phyloP scores from a whole-genome alignment of 2,888 invertebrate genomes.

The Pyrrhia umbra region DNA sequence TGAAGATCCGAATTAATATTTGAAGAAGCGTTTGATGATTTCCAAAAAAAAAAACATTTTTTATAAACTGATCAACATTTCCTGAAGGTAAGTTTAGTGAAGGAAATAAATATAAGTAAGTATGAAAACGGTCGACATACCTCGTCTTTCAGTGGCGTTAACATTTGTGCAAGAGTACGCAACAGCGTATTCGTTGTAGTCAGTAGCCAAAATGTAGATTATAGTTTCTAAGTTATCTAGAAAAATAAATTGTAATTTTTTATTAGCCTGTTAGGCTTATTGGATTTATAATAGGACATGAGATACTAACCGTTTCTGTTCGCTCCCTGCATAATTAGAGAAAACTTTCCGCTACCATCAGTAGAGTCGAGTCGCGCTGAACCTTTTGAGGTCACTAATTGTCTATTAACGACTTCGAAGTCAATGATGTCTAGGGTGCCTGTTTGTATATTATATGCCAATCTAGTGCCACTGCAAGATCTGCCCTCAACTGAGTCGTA shows the following conservation, averaged over 20 bases:
- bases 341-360: constrained; percentile 74
- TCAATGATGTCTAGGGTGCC: constrained; percentile 74
- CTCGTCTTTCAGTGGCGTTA: neutral
- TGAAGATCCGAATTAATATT: no score
- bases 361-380: constrained; percentile 69
- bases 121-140: constrained; percentile 10
- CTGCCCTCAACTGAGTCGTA: constrained; percentile 76
- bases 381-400: constrained; percentile 72
- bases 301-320: constrained; percentile 46
- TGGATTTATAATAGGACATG: no score
- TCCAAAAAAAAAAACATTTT: no score
- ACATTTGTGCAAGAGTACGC: constrained; percentile 91
- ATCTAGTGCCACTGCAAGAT: constrained; percentile 77
- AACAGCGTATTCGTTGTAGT: constrained; percentile 91
- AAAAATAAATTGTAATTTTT: no score
- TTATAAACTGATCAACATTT: no score
- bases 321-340: constrained; percentile 70
- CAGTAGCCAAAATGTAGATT: constrained; percentile 91
- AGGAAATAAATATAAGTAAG: no score
- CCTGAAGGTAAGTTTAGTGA: no score
- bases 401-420: constrained; percentile 78
- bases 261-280: no score
- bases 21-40: no score
- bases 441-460: constrained; percentile 66
- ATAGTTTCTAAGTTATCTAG: constrained; percentile 42